Conservation (phyloP, 1,140 invertebrate genomes). For the Mizuhopecten yessoensis region DNA sequence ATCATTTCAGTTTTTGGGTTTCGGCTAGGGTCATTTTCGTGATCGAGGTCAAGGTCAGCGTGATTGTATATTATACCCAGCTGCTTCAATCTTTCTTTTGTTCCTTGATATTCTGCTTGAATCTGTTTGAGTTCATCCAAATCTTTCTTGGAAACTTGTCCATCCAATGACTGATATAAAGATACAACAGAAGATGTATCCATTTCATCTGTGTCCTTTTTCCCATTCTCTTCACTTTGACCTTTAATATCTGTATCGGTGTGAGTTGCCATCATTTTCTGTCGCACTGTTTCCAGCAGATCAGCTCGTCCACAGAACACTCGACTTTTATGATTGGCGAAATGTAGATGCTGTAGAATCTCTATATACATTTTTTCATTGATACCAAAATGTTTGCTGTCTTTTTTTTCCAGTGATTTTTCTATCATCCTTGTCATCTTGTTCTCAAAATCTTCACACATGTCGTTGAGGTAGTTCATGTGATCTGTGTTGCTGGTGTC, state of each 20-base stretch:
- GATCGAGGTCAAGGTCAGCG: slow-evolving; percentile 61
- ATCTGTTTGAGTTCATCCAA: not conserved
- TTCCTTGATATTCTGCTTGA: not conserved
- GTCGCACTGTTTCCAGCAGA: slow-evolving; percentile 59
- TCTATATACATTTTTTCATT: slow-evolving; percentile 86
- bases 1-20: slow-evolving; percentile 61
- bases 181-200: not conserved
- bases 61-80: slow-evolving; percentile 55
- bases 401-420: slow-evolving; percentile 36
- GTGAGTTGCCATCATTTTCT: slow-evolving; percentile 39
- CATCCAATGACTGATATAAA: not conserved
- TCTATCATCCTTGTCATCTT: slow-evolving; percentile 69
- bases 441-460: slow-evolving; percentile 68
- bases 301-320: slow-evolving; percentile 64
- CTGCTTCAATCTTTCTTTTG: slow-evolving; percentile 46
- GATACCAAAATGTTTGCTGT: slow-evolving; percentile 46
- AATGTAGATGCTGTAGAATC: slow-evolving; percentile 97
- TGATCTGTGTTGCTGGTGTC: slow-evolving; percentile 63
- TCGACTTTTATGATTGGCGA: slow-evolving; percentile 85
- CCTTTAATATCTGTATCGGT: not conserved
- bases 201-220: not conserved
- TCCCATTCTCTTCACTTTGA: not conserved
- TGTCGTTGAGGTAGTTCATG: slow-evolving; percentile 64
- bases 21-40: slow-evolving; percentile 61
- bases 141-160: not conserved